These are phyloP conservation scores for Sus cebifrons DNA, from an alignment of 2,797 vertebrate genomes.

Conservation along the genomic window DNA sequence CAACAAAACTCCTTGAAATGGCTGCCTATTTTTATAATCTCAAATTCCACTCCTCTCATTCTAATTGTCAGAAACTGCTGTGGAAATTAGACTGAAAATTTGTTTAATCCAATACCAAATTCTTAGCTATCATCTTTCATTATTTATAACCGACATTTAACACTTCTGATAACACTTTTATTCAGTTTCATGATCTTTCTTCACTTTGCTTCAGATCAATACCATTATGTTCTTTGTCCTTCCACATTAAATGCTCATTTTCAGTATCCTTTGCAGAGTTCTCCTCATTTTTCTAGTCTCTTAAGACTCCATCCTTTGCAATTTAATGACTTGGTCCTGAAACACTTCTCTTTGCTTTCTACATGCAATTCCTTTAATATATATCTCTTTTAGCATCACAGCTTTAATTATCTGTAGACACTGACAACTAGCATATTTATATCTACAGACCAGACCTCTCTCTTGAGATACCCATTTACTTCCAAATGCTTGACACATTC, in stretches of 20 bases:
- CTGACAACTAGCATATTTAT: slow-evolving; percentile 19
- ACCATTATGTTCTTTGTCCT: background rate
- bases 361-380: background rate
- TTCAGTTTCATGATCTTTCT: background rate
- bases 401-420: slow-evolving; percentile 31
- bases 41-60: background rate
- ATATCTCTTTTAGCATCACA: slow-evolving; percentile 26
- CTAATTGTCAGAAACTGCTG: background rate
- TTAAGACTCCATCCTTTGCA: background rate
- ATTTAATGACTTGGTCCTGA: background rate
- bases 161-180: background rate
- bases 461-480: slow-evolving; percentile 34
- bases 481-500: slow-evolving; percentile 47
- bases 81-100: background rate
- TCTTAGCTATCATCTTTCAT: background rate
- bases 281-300: background rate
- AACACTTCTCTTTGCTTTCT: slow-evolving; percentile 37
- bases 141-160: background rate
- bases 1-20: background rate
- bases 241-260: background rate
- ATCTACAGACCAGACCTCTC: background rate
- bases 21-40: background rate
- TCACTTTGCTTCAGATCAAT: slow-evolving; percentile 6
- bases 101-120: background rate
- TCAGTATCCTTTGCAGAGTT: background rate